phyloP scores from a whole-genome alignment of 2,888 invertebrate genomes.

The Eupithecia dodoneata region DNA sequence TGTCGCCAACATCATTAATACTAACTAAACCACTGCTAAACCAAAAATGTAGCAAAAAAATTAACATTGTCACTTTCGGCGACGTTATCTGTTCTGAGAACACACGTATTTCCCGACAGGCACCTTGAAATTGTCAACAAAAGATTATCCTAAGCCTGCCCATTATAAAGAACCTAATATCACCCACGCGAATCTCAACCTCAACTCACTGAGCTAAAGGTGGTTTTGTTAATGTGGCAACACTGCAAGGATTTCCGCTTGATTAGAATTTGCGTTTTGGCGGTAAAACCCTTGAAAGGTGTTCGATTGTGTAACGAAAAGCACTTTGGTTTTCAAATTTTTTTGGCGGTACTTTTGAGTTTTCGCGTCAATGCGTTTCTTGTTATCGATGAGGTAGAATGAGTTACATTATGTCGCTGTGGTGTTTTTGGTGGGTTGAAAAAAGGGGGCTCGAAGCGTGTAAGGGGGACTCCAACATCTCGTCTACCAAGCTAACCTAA shows the following conservation, averaged over 20 bases:
- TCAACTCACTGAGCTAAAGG: constrained; percentile 18
- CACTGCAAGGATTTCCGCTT: constrained; percentile 61
- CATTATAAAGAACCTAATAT: constrained; percentile 48
- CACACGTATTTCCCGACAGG: constrained; percentile 57
- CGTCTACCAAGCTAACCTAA: too few species aligned
- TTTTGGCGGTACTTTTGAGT: constrained; percentile 54
- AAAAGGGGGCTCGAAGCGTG: background rate
- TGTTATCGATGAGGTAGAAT: constrained; percentile 39
- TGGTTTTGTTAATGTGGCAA: constrained; percentile 35
- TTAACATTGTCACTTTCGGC: constrained; percentile 65
- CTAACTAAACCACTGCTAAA: constrained; percentile 30
- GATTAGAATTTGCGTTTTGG: constrained; percentile 59
- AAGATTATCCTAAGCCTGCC: constrained; percentile 73
- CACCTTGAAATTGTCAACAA: constrained; percentile 77
- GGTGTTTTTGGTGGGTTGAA: constrained; percentile 13
- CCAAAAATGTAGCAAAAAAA: constrained; percentile 34
- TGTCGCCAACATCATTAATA: constrained; percentile 33
- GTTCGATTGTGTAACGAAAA: constrained; percentile 76
- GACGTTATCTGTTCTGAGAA: constrained; percentile 62
- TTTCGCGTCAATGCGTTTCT: constrained; percentile 62
- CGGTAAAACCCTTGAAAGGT: constrained; percentile 70
- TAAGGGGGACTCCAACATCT: too few species aligned
- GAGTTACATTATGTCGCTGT: constrained; percentile 17
- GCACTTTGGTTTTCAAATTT: constrained; percentile 49
- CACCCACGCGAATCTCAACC: constrained; percentile 37